Evolutionary conservation across 2,113 vertebrate species (phyloP).

Genomic region (Manacus vitellinus): DNA sequence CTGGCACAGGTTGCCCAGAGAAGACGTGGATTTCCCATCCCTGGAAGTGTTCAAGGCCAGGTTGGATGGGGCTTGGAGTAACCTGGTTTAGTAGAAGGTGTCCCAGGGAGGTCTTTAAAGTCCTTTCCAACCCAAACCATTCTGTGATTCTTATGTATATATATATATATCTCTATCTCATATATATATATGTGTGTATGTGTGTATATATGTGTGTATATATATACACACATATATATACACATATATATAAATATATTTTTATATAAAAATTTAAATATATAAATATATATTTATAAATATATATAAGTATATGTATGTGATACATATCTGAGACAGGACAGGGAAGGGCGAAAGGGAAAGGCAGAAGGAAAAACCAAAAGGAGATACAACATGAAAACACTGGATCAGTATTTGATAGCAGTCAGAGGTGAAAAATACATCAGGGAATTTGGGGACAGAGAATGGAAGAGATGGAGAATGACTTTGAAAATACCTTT

Average conservation of each 20-base stretch:
- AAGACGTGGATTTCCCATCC: background rate
- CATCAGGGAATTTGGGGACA: background rate
- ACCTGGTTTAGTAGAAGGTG: fast-evolving
- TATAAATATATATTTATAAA: too few species aligned
- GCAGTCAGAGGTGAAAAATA: background rate
- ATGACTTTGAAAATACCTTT: background rate
- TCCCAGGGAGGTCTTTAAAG: background rate
- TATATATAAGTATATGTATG: too few species aligned
- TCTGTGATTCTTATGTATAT: background rate
- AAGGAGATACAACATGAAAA: background rate
- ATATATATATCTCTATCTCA: too few species aligned
- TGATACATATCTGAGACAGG: background rate
- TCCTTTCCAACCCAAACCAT: background rate
- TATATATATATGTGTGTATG: too few species aligned
- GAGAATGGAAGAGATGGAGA: background rate
- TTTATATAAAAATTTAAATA: too few species aligned
- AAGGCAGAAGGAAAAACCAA: background rate
- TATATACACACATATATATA: too few species aligned
- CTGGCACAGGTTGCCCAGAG: background rate
- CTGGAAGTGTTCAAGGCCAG: background rate
- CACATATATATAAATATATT: too few species aligned
- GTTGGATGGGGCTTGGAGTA: fast-evolving
- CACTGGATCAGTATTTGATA: background rate
- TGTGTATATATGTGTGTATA: too few species aligned
- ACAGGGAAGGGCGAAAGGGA: background rate